Percentiles rank a stretch among this genome's conserved stretches.
Conservation (phyloP, 2,888 invertebrate species). For the Metacarcinus magister region DNA sequence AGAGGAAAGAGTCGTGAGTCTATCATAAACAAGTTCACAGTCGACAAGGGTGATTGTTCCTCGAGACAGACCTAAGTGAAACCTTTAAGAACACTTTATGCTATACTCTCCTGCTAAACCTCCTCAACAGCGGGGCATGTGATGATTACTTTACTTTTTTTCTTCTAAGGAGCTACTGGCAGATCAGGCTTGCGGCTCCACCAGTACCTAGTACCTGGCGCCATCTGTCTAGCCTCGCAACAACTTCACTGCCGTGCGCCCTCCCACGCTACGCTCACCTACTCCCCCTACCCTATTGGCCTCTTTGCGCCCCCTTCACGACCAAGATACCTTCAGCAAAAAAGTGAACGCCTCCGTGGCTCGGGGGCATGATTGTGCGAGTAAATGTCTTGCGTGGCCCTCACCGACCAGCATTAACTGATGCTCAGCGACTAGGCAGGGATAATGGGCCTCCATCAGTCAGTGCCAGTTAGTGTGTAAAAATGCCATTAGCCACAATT, state of each 20-base stretch:
- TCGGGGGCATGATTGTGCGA: neutral
- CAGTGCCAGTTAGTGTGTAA: conserved; percentile 44
- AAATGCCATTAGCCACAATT: conserved; percentile 45
- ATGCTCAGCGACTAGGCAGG: conserved; percentile 30
- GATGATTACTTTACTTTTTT: conserved; percentile 36
- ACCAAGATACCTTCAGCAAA: neutral
- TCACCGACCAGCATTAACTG: neutral
- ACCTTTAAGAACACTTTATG: neutral
- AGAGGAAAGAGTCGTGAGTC: conserved; percentile 41
- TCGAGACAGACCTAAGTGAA: neutral
- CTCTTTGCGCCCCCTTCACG: neutral
- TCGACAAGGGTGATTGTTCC: neutral
- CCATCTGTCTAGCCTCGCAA: conserved; percentile 20
- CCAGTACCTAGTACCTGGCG: conserved; percentile 55
- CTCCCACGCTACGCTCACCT: neutral
- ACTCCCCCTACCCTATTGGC: neutral
- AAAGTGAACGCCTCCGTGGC: neutral
- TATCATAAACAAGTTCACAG: conserved; percentile 38
- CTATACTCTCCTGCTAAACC: neutral
- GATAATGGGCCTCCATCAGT: conserved; percentile 33
- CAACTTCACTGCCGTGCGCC: neutral
- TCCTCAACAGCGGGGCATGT: neutral
- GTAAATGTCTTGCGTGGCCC: conserved; percentile 1
- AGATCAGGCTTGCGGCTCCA: neutral
- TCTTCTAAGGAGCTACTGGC: neutral